Evolutionary conservation across 2,113 vertebrate genomes (phyloP).

Genomic region (Syrmaticus mikado): DNA sequence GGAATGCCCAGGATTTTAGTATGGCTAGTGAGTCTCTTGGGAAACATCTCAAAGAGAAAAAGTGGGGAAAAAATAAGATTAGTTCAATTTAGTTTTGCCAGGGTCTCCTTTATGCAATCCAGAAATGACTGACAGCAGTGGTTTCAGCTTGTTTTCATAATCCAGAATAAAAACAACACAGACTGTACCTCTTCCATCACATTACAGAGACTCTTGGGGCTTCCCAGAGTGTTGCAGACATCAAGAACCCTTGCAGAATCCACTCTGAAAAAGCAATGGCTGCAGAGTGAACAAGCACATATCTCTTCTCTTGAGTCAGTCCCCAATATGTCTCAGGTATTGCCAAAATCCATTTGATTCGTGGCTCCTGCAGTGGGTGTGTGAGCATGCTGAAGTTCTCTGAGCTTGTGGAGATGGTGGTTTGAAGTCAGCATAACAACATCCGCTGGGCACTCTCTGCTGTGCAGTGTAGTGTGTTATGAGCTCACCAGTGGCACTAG

Average conservation of each 20-base stretch:
- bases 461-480: not conserved
- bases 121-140: not conserved
- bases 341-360: not conserved
- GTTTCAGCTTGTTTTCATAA: not conserved
- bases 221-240: not conserved
- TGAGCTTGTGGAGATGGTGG: not conserved
- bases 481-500: not conserved
- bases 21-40: not conserved
- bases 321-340: not conserved
- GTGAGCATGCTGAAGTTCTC: not conserved
- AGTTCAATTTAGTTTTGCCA: not conserved
- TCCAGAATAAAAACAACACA: not conserved
- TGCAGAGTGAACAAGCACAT: not conserved
- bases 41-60: not conserved
- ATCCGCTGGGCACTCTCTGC: not conserved
- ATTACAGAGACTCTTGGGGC: not conserved
- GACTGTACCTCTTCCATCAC: rapidly evolving
- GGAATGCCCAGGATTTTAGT: not conserved
- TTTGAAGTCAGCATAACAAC: not conserved
- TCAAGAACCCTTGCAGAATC: not conserved
- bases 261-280: not conserved
- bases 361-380: not conserved
- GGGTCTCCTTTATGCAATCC: not conserved
- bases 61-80: rapidly evolving
- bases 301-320: not conserved